Conservation (phyloP, 2,797 vertebrate genomes). For the Chaetophractus vellerosus region DNA sequence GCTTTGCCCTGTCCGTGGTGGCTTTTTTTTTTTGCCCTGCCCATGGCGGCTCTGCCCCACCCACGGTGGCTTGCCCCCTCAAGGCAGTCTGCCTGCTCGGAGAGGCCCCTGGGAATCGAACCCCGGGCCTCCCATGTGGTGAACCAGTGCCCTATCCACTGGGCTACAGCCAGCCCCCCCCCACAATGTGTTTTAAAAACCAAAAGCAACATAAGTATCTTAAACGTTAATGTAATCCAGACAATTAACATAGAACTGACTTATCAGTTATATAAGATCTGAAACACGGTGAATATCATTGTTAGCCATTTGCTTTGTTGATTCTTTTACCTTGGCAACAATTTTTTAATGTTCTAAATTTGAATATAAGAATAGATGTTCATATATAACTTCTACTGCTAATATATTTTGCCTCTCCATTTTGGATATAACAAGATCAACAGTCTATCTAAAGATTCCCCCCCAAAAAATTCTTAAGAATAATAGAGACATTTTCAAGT, state of each 20-base stretch:
- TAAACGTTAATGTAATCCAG: conserved; percentile 31
- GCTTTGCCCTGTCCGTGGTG: no score
- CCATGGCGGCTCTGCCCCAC: no score
- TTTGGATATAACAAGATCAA: conserved; percentile 29
- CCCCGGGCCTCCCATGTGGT: no score
- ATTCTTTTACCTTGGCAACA: background rate
- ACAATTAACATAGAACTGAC: background rate
- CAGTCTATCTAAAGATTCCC: background rate
- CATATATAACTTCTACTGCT: background rate
- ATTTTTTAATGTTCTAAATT: conserved; percentile 11
- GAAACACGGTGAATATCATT: background rate
- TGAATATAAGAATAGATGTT: background rate
- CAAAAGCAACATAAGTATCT: background rate
- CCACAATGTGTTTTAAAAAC: conserved; percentile 16
- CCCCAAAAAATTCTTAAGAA: background rate
- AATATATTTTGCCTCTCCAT: background rate
- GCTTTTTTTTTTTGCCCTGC: no score
- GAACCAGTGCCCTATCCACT: no score
- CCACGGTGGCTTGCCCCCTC: no score
- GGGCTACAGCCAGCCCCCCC: no score
- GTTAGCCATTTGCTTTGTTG: conserved; percentile 1
- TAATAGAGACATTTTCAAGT: background rate
- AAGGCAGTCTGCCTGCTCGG: no score
- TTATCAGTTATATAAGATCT: background rate
- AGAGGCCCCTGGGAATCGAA: no score